phyloP scores from a whole-genome alignment of 2,113 vertebrate genomes.

The Cryptomyrus ogoouensis region DNA sequence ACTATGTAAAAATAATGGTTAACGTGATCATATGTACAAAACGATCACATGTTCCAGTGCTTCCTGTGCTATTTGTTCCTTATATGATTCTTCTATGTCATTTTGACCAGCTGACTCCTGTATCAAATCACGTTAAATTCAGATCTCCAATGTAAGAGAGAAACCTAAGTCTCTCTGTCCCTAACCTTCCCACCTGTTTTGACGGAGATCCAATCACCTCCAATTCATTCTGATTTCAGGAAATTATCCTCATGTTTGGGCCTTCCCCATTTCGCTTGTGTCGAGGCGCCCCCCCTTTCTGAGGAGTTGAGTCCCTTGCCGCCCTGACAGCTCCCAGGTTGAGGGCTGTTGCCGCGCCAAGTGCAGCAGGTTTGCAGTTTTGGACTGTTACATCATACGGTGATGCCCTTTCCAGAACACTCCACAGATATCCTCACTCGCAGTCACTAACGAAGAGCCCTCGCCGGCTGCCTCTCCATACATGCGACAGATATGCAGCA shows the following conservation, averaged over 20 bases:
- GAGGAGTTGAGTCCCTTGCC: background rate
- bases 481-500: background rate
- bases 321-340: background rate
- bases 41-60: background rate
- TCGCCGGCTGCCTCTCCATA: background rate
- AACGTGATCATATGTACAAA: background rate
- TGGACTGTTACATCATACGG: background rate
- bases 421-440: background rate
- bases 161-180: background rate
- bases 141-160: background rate
- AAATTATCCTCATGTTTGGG: background rate
- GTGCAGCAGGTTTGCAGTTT: background rate
- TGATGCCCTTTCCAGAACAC: background rate
- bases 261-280: background rate
- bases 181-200: background rate
- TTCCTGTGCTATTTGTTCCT: background rate
- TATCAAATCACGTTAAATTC: background rate
- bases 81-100: background rate
- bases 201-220: background rate
- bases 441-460: background rate
- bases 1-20: background rate
- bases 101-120: background rate
- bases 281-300: background rate
- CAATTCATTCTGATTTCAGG: background rate
- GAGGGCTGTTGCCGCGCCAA: background rate